Evolutionary conservation across 2,888 invertebrate species (phyloP), one percentile per base, ranked within the genome.

Genomic region (Microplitis manilae): DNA sequence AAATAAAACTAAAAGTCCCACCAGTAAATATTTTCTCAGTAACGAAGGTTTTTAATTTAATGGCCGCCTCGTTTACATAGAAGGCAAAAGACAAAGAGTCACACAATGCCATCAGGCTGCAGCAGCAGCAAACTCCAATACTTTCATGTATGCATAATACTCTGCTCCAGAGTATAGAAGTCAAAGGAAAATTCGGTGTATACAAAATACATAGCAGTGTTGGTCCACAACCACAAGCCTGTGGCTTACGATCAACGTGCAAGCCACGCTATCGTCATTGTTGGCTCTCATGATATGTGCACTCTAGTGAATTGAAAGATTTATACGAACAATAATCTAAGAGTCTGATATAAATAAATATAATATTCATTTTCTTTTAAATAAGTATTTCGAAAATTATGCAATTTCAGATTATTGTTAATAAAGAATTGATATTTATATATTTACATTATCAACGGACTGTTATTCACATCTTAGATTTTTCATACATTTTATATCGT

Each of bases 161-260:
- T 65, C 8, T 8, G 65, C 9, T 13, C 65, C 62, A 15, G 62
- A 20, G 13, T 9, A 38, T 67, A 61, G n/a, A 61, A 61, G 68
- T 17, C 17, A 60, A 61, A 20, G 61, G 39, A n/a, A 38, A 61
- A 68, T 17, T 68, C 62, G 40, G 68, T 64, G 62, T 62, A 62
- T 15, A 15, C 39, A 2, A 38, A 38, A 38, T 15, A 40, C 65
- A 65, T 65, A 65, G 15, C 64, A 64, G 62, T 60, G 67, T 75
- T 38, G 62, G 75, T 69, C 64, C 69, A 50, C 40, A 39, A 75
- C 75, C 75, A 62, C 75, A 75, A 75, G 68, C 62, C 69, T 75
- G 75, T 64, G 75, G 68, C 30, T 69, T 41, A 69, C 41, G 69
- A 75, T 62, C 61, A 75, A 62, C 62, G 38, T 65, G 30, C 20